A percentile compares a stretch with the other conserved stretches of the same genome.
Conservation (phyloP, 1,140 invertebrate species). For the Homalodisca vitripennis region DNA sequence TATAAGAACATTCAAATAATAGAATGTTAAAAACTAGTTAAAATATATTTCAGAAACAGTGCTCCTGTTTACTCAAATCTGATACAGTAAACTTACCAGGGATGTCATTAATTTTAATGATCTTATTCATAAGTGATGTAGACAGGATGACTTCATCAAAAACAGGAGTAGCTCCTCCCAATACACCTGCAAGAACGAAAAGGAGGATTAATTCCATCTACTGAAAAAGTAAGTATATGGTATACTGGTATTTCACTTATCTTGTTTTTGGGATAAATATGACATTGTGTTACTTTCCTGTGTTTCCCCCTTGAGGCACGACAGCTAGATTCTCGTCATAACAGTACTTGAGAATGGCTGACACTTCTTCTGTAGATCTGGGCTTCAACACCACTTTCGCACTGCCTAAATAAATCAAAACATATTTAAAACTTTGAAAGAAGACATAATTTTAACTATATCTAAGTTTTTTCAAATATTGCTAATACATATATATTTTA, state of each 20-base stretch:
- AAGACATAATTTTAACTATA: no score
- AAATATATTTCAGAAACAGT: no score
- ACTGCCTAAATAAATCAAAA: conserved; percentile 54
- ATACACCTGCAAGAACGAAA: conserved; percentile 56
- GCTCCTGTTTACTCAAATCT: no score
- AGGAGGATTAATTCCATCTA: not conserved
- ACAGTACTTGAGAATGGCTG: conserved; percentile 83
- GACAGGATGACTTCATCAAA: conserved; percentile 96
- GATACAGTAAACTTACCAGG: conserved; percentile 72
- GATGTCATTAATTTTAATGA: conserved; percentile 78
- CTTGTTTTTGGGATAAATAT: no score
- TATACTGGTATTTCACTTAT: no score
- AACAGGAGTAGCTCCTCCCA: conserved; percentile 91
- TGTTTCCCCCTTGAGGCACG: conserved; percentile 94
- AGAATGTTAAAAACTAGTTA: no score
- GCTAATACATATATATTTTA: no score
- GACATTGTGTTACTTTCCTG: conserved; percentile 53
- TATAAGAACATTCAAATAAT: no score
- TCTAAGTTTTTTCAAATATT: no score
- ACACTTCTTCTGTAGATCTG: conserved; percentile 83
- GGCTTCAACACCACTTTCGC: conserved; percentile 77
- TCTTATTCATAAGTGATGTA: conserved; percentile 81
- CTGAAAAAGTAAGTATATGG: not conserved
- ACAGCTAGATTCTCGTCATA: conserved; percentile 82
- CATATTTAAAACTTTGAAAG: no score